phyloP scores from a whole-genome alignment of 1,140 invertebrate genomes.

The Macrotrachela quadricornifera region DNA sequence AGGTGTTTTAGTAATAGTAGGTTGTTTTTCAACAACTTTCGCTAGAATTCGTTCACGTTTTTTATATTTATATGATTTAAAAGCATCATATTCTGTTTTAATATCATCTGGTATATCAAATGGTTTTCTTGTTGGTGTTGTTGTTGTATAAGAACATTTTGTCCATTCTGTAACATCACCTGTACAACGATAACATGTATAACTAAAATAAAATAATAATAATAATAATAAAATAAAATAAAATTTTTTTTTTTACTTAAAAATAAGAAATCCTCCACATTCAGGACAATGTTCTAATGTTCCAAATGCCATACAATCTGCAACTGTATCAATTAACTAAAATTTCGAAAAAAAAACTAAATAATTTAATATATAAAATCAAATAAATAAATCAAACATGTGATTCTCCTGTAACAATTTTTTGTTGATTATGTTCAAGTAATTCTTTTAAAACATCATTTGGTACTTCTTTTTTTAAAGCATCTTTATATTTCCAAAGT shows the following conservation, averaged over 20 bases:
- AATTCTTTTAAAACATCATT: conserved; percentile 36
- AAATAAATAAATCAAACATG: conserved; percentile 30
- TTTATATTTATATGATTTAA: conserved; percentile 1
- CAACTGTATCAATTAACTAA: conserved; percentile 11
- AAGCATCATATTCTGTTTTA: conserved; percentile 36
- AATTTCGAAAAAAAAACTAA: too few relatives aligned
- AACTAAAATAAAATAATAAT: conserved; percentile 34
- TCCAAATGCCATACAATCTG: conserved; percentile 58
- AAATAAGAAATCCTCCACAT: conserved; percentile 50
- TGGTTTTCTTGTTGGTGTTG: conserved; percentile 46
- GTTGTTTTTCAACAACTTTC: too few relatives aligned
- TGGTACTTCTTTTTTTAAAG: conserved; percentile 30
- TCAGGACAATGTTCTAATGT: conserved; percentile 49
- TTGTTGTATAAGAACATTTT: conserved; percentile 51
- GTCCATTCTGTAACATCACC: conserved; percentile 72
- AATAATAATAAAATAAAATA: conserved; percentile 1
- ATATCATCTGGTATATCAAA: conserved; percentile 44
- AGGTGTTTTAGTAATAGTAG: too few relatives aligned
- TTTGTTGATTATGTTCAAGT: conserved; percentile 48
- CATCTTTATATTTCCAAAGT: conserved; percentile 48
- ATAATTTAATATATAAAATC: not conserved
- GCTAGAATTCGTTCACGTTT: too few relatives aligned
- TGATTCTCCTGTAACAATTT: conserved; percentile 40
- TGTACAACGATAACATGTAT: conserved; percentile 53
- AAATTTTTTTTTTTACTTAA: conserved; percentile 24